These are phyloP conservation scores for Brachionus calyciflorus DNA, from an alignment of 1,140 invertebrate genomes.

Conservation along the genomic window DNA sequence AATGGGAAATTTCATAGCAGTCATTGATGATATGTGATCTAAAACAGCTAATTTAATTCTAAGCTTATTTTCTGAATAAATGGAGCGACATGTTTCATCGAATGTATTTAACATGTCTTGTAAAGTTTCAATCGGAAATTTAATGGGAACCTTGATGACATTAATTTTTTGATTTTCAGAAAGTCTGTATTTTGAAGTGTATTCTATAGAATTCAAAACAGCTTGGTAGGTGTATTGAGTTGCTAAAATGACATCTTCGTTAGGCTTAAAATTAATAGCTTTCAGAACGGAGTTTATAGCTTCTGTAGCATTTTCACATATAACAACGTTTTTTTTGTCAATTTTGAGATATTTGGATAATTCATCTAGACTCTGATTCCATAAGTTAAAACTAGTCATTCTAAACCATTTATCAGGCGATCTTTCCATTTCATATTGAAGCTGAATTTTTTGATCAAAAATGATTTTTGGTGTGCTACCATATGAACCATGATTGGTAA, in stretches of 20 bases:
- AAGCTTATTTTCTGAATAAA: background rate
- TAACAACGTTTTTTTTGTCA: background rate
- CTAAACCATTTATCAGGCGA: conserved; percentile 34
- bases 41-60: conserved; percentile 1
- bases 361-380: background rate
- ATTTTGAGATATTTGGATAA: background rate
- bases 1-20: conserved; percentile 24
- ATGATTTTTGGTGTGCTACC: background rate
- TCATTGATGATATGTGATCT: conserved; percentile 26
- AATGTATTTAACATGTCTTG: background rate
- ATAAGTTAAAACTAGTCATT: background rate
- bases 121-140: background rate
- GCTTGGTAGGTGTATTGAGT: background rate
- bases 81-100: background rate
- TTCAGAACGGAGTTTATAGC: conserved; percentile 23
- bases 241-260: background rate
- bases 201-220: conserved; percentile 16
- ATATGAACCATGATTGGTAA: conserved; percentile 33
- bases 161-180: background rate
- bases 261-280: background rate
- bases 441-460: background rate
- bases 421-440: conserved; percentile 4
- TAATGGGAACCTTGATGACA: background rate
- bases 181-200: background rate
- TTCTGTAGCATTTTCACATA: conserved; percentile 17